These are phyloP conservation scores for Arizona elegans DNA, from an alignment of 2,113 vertebrate genomes.

Conservation along the genomic window DNA sequence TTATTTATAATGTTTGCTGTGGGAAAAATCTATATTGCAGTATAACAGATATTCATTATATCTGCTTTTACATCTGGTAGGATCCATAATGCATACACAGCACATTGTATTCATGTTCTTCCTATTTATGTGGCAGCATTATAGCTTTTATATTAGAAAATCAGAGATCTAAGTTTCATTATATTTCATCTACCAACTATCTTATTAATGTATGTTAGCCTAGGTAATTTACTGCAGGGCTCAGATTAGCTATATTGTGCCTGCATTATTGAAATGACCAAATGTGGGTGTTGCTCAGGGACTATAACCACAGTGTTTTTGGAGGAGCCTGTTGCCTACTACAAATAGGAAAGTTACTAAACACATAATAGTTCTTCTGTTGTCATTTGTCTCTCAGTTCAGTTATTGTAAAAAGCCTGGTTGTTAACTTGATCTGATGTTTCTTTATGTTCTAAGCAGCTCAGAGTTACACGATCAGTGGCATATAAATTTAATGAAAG, in stretches of 20 bases:
- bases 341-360: not conserved
- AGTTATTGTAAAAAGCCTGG: not conserved
- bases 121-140: constrained; percentile 5
- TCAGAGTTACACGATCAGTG: not conserved
- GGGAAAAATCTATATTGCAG: not conserved
- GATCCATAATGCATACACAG: constrained; percentile 7
- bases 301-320: not conserved
- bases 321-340: not conserved
- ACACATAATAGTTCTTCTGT: not conserved
- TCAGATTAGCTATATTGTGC: not conserved
- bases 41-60: constrained; percentile 25
- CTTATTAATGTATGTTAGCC: constrained; percentile 21
- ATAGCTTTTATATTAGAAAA: constrained; percentile 7
- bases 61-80: not conserved
- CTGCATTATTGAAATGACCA: not conserved
- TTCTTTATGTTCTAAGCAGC: not conserved
- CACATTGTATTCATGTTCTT: not conserved
- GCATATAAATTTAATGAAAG: not conserved
- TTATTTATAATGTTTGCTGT: constrained; percentile 20
- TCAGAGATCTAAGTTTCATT: not conserved
- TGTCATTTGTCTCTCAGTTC: not conserved
- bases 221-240: not conserved
- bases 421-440: not conserved
- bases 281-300: not conserved
- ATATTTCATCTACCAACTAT: constrained; percentile 17